phyloP scores from a whole-genome alignment of 2,797 vertebrate species.

The Amphiprion clarkii region DNA sequence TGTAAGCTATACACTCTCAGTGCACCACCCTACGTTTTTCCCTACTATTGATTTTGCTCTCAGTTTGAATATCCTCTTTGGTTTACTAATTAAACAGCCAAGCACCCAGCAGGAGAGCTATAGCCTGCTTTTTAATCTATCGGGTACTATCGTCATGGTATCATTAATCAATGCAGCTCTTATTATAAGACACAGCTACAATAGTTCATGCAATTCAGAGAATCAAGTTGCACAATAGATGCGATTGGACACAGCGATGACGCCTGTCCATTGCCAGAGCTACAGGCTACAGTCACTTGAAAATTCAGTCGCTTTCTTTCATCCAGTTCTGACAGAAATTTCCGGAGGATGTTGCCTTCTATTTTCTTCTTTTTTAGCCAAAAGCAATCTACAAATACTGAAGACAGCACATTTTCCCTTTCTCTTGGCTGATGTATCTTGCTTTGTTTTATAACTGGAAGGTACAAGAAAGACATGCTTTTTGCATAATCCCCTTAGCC shows the following conservation, averaged over 20 bases:
- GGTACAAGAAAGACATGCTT: conserved; percentile 66
- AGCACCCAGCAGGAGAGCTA: conserved; percentile 53
- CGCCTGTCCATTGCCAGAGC: conserved; percentile 47
- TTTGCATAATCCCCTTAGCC: conserved; percentile 76
- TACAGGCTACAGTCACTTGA: conserved; percentile 56
- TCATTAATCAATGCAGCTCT: conserved; percentile 73
- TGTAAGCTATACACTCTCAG: conserved; percentile 31
- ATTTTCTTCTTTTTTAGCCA: conserved; percentile 42
- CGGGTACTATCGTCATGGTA: conserved; percentile 66
- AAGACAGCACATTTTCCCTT: conserved; percentile 67
- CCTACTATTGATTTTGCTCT: conserved; percentile 72
- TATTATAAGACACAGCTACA: conserved; percentile 61
- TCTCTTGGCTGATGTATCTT: conserved; percentile 66
- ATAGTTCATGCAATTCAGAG: conserved; percentile 37
- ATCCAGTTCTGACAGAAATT: conserved; percentile 66
- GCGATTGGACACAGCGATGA: conserved; percentile 41
- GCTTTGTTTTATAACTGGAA: conserved; percentile 77
- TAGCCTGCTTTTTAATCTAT: conserved; percentile 67
- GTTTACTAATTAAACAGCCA: conserved; percentile 77
- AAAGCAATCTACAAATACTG: conserved; percentile 65
- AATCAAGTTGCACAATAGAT: conserved; percentile 34
- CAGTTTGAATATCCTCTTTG: conserved; percentile 77
- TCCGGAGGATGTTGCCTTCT: conserved; percentile 56
- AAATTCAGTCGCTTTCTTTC: conserved; percentile 67
- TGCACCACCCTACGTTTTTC: conserved; percentile 47